Evolutionary conservation across 2,797 vertebrate genomes (phyloP).

Genomic region (Sebastes matsubarae): DNA sequence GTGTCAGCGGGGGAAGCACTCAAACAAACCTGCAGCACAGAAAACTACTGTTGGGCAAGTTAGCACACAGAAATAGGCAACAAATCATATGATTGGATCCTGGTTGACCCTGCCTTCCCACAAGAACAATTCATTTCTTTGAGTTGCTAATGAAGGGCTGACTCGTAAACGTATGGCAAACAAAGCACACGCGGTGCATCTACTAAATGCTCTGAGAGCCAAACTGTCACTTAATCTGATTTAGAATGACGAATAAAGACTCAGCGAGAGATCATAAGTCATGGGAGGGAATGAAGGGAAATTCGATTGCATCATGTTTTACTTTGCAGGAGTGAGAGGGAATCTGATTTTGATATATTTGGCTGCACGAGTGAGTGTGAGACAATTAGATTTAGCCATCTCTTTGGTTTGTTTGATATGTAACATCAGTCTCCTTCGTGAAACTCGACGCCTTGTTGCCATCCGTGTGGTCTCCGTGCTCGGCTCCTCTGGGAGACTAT

Average conservation of each 20-base stretch:
- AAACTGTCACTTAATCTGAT: conserved; percentile 45
- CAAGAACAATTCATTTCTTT: conserved; percentile 8
- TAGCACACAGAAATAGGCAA: background rate
- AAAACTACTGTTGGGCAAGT: background rate
- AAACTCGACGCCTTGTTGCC: conserved; percentile 77
- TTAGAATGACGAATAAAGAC: conserved; percentile 63
- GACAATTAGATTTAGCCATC: conserved; percentile 83
- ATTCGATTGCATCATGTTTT: conserved; percentile 80
- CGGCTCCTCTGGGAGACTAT: conserved; percentile 57
- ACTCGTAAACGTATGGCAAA: conserved; percentile 8
- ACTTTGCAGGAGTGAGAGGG: conserved; percentile 77
- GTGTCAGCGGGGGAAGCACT: background rate
- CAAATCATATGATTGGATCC: conserved; percentile 5
- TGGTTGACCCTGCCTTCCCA: background rate
- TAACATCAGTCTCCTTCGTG: conserved; percentile 82
- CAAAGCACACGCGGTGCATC: conserved; percentile 8
- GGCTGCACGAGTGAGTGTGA: conserved; percentile 77
- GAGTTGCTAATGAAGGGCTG: background rate
- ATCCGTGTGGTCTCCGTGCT: conserved; percentile 57
- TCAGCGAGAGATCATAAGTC: conserved; percentile 63
- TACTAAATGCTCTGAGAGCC: conserved; percentile 23
- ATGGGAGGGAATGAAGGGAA: conserved; percentile 40
- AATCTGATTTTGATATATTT: conserved; percentile 87
- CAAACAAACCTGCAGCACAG: background rate
- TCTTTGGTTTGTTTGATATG: conserved; percentile 84